Evolutionary conservation across 2,888 invertebrate species (phyloP), one percentile per base, ranked within the genome.

Genomic region (Drosophila paramelanica): DNA sequence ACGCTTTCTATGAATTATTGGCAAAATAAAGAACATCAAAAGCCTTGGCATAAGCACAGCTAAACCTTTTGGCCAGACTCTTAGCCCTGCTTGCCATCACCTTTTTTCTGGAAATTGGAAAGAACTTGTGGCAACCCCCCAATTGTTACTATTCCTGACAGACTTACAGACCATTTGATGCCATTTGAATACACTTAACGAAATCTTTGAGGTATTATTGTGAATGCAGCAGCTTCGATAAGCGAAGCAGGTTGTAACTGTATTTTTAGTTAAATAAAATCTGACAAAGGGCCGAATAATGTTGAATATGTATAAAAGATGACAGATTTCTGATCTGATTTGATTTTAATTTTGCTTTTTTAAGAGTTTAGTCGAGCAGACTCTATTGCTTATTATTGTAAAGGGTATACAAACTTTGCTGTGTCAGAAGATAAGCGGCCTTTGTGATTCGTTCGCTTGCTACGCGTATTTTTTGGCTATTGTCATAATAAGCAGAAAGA

Each of bases 1-100:
- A 61, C 65, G 78, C 67, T 68, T 41, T 67, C 77, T 87, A 84
- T 87, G 81, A 90, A 77, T 90, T 89, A 89, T 89, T 90, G 89
- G 76, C 67, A 46, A 41, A 60, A 73, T 60, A 74, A 73, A 64
- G 64, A 62, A 77, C 78, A 56, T 77, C 53, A 60, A 77, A 68
- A 58, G 73, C 64, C 52, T 74, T 59, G 52, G 45, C 43, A 60
- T 68, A 61, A 77, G 78, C 64, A 55, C 38, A 46, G 52, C 56
- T 56, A 68, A 77, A 61, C 64, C 73, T 65, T 65, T 51, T 39
- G 11, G 33, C 43, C 14, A 45, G 4, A 36, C 33, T 31, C 20
- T 53, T 3, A 11, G 25, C 23, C 17, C 38, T 17, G n/a, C 25
- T 66, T 58, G n/a, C n/a, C 23, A 47, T 36, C 41, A 46, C 20